Evolutionary conservation across 2,888 invertebrate species (phyloP), one percentile per base, ranked within the genome.

Genomic region (Zaprionus obscuricornis): DNA sequence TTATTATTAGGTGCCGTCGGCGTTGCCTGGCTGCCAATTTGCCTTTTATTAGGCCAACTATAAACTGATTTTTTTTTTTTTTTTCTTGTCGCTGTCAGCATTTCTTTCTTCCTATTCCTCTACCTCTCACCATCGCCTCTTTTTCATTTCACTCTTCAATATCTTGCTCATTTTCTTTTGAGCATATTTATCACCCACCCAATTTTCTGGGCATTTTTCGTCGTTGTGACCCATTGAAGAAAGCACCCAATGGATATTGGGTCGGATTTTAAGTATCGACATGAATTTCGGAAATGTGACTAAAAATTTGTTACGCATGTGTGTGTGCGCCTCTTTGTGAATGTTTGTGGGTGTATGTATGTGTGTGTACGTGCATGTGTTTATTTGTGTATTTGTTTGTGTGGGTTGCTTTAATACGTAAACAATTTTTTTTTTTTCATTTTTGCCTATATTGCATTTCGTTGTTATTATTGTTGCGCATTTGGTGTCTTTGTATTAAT

Each of bases 1-100:
- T 31, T 52, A 39, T 42, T 67, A 13, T 16, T 49, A 26, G 34
- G 47, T 14, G 31, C 34, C 39, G 45, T 46, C 37, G 34, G 55
- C 34, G 34, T 46, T 64, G 70, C 60, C 60, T 74, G 43, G 55
- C 72, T 74, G 83, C 71, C 83, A 71, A 69, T 69, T 70, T 58
- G 56, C 54, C 59, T 54, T 71, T 79, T 79, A 81, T 65, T 76
- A 64, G 79, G 82, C 74, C 82, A 79, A 71, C 67, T 78, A 59
- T 63, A 50, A 50, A 66, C 57, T 57, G 56, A 60, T 55, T 45
- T 18, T 20, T 63, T 54, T 33, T 29, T 45, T 63, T 55, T 45
- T 18, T 20, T 63, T 54, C 34, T 29, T 45, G 43, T n/a, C n/a
- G 45, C 52, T 74, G 79, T 84, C 79, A 79, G 85, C 85, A 51